Percentiles rank a stretch among this genome's conserved stretches.
These are phyloP conservation scores for Bathybates hornii DNA, from an alignment of 2,113 vertebrate genomes.

Conservation along the genomic window DNA sequence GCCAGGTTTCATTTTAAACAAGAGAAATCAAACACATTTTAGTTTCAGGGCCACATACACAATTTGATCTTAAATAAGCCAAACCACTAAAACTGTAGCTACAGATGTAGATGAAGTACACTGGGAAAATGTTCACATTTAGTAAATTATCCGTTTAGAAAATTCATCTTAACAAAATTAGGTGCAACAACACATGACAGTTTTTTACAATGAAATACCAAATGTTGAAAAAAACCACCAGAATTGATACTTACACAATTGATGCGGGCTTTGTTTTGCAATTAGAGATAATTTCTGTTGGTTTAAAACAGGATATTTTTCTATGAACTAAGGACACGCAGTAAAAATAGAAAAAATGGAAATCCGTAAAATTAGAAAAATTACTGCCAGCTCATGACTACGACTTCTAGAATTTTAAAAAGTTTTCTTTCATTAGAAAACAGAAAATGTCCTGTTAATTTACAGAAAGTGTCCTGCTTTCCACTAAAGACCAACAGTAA, in stretches of 20 bases:
- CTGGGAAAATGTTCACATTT: background rate
- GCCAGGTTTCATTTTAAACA: conserved; percentile 12
- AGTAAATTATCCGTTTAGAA: background rate
- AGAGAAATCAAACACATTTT: background rate
- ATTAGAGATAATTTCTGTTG: background rate
- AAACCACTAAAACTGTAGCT: background rate
- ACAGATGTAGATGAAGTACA: background rate
- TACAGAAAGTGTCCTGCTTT: background rate
- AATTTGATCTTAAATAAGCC: background rate
- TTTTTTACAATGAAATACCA: background rate
- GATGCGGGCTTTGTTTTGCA: background rate
- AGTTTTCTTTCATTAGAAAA: background rate
- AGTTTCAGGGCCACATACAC: background rate
- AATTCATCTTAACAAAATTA: background rate
- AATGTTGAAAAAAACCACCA: background rate
- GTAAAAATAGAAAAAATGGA: background rate
- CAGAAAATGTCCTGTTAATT: background rate
- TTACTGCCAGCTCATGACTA: background rate
- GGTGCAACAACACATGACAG: background rate
- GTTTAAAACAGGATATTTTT: background rate
- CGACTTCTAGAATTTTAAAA: background rate
- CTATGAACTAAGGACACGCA: background rate
- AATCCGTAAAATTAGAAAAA: background rate
- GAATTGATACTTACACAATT: background rate
- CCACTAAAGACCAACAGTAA: background rate